Evolutionary conservation across 2,888 invertebrate species (phyloP).

Genomic region (Drosophila phalerata): DNA sequence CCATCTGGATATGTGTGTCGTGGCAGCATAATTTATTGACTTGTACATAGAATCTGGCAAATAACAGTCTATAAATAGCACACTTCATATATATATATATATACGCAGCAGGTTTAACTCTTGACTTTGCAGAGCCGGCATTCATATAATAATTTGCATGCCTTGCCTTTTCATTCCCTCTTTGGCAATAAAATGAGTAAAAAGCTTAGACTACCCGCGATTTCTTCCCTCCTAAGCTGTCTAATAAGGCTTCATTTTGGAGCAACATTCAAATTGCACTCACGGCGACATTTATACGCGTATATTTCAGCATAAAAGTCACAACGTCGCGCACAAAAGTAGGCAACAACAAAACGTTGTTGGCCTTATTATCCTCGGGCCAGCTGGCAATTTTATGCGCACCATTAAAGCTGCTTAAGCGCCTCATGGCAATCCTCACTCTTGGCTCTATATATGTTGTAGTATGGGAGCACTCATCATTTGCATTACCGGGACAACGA

Average conservation of each 20-base stretch:
- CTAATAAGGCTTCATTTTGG: constrained; percentile 60
- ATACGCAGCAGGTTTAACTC: constrained; percentile 4
- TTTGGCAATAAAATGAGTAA: constrained; percentile 28
- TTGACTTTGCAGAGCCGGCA: constrained; percentile 5
- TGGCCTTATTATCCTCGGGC: constrained; percentile 45
- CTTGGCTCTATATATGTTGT: not conserved
- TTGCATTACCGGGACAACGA: constrained; percentile 54
- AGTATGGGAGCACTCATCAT: constrained; percentile 24
- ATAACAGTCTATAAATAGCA: constrained; percentile 64
- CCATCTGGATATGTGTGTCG: constrained; percentile 23
- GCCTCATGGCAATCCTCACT: constrained; percentile 57
- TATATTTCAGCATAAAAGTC: constrained; percentile 30
- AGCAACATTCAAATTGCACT: constrained; percentile 60
- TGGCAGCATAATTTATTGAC: constrained; percentile 74
- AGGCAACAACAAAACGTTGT: constrained; percentile 55
- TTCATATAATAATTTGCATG: not conserved
- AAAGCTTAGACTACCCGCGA: constrained; percentile 25
- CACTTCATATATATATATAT: no score
- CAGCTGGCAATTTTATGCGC: constrained; percentile 58
- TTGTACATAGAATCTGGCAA: constrained; percentile 32
- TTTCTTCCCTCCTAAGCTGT: not conserved
- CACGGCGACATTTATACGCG: constrained; percentile 46
- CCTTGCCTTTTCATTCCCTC: constrained; percentile 3
- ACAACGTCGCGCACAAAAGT: constrained; percentile 55
- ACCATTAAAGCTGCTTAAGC: constrained; percentile 74